A percentile compares a stretch with the other conserved stretches of the same genome.
Evolutionary conservation across 1,140 invertebrate species (phyloP).

Genomic region (Euwallacea similis): DNA sequence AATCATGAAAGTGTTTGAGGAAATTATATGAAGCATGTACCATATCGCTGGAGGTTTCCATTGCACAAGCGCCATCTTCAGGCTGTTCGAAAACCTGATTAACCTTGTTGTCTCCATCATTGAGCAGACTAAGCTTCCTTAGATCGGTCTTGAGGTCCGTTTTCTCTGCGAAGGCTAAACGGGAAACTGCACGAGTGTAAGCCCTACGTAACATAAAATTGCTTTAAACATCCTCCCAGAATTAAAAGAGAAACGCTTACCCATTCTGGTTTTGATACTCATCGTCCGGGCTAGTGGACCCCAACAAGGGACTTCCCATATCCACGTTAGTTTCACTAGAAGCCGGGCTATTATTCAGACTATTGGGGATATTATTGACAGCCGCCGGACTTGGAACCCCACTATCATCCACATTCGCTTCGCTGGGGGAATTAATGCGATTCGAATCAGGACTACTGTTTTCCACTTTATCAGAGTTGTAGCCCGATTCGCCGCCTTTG

Average conservation of each 20-base stretch:
- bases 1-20: not conserved
- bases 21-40: slow-evolving; percentile 29
- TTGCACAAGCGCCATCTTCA: slow-evolving; percentile 39
- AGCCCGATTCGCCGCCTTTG: slow-evolving; percentile 67
- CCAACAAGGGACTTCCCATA: slow-evolving; percentile 54
- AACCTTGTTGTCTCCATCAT: slow-evolving; percentile 47
- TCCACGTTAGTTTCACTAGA: slow-evolving; percentile 61
- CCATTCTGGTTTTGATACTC: slow-evolving; percentile 37
- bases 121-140: slow-evolving; percentile 49
- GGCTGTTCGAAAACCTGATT: slow-evolving; percentile 36
- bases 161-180: slow-evolving; percentile 56
- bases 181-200: slow-evolving; percentile 56
- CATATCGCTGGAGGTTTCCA: slow-evolving; percentile 42
- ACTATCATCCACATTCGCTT: slow-evolving; percentile 53
- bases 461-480: slow-evolving; percentile 68
- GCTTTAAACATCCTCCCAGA: not conserved
- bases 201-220: slow-evolving; percentile 14
- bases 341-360: slow-evolving; percentile 54
- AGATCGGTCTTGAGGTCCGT: slow-evolving; percentile 50
- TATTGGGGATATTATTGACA: slow-evolving; percentile 55
- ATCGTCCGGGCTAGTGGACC: slow-evolving; percentile 44
- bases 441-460: slow-evolving; percentile 50
- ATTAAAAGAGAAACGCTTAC: slow-evolving; percentile 7
- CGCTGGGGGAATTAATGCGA: slow-evolving; percentile 39
- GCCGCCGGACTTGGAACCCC: slow-evolving; percentile 60